Evolutionary conservation across 1,140 invertebrate genomes (phyloP), one percentile per base, ranked within the genome.

Genomic region (Drosophila gunungcola): DNA sequence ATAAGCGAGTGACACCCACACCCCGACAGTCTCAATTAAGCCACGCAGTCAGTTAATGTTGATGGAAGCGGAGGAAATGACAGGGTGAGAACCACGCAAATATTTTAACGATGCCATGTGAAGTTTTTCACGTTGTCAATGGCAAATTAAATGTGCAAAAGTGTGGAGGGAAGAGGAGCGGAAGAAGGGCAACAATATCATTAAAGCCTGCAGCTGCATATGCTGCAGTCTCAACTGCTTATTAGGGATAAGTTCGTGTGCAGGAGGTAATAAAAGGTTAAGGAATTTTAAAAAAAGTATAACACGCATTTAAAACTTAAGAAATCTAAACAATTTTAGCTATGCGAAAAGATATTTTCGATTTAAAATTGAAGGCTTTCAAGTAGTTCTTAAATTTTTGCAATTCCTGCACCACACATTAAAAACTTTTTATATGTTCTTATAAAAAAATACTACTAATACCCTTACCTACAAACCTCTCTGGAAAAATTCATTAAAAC

Each of bases 91-190:
- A 38, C n/a, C 51, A 70, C 67, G 63, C 62, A 77, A 77, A 77
- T 55, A 77, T 77, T 76, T 77, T 60, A 76, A 60, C 54, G 54
- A 77, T 76, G 73, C 32, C 61, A 70, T 70, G 67, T 41, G 52
- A 70, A 49, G 29, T 68, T 56, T 70, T 70, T 57, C 43, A 48
- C 67, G 67, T 56, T 43, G 41, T 25, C 60, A 57, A 38, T 62
- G 25, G 41, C 34, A 73, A 60, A 49, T 42, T 32, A 43, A 39
- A 60, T 45, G 21, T 21, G 25, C 34, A 55, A 4, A 7, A 27
- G 36, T 21, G n/a, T 21, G 49, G 13, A 12, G 46, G 11, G 34
- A 51, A 51, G n/a, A 29, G 36, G 12, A n/a, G n/a, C 2, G n/a
- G 3, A 38, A 67, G 27, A 39, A 41, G 12, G 36, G 36, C n/a